These are phyloP conservation scores for Periphyllus acericola DNA, from an alignment of 2,888 invertebrate species.

Conservation along the genomic window DNA sequence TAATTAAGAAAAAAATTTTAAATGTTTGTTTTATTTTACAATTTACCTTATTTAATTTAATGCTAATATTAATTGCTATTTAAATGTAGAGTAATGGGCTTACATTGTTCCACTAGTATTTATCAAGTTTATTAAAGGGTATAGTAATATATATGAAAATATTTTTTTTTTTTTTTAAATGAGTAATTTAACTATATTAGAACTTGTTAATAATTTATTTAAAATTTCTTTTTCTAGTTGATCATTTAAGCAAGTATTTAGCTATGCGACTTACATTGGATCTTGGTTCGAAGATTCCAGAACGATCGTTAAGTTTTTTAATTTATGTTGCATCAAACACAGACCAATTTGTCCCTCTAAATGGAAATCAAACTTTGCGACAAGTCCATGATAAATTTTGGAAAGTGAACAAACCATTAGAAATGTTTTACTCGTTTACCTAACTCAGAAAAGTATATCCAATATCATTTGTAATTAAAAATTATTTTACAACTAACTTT, in stretches of 20 bases:
- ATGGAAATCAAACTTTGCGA: slow-evolving; percentile 88
- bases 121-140: no score
- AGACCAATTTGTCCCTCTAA: slow-evolving; percentile 83
- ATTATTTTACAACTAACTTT: no score
- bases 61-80: no score
- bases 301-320: slow-evolving; percentile 79
- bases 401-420: slow-evolving; percentile 93
- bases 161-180: no score
- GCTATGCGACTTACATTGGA: slow-evolving; percentile 91
- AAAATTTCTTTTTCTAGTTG: slow-evolving; percentile 74
- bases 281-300: slow-evolving; percentile 80
- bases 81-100: no score
- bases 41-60: no score
- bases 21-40: no score
- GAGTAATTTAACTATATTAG: neutral
- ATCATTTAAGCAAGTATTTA: slow-evolving; percentile 94
- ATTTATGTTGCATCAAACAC: slow-evolving; percentile 87
- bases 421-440: slow-evolving; percentile 88
- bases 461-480: neutral
- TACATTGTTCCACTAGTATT: no score
- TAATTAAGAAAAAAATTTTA: no score
- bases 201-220: neutral
- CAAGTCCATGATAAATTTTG: slow-evolving; percentile 96
- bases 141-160: no score
- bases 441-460: neutral